Conservation (phyloP, 2,888 invertebrate species). For the Drosophila buzzatii region DNA sequence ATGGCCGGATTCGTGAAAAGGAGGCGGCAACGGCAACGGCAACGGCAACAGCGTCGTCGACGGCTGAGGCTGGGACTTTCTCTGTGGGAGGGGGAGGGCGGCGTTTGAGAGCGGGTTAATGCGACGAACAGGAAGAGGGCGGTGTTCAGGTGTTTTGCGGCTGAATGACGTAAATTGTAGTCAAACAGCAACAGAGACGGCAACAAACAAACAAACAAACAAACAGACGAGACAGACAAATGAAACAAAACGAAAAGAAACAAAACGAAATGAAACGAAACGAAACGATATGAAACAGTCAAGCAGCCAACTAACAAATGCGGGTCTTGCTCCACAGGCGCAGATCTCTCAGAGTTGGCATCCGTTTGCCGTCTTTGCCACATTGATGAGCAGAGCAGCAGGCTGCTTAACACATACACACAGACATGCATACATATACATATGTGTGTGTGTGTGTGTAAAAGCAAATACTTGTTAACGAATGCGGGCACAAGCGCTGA, state of each 20-base stretch:
- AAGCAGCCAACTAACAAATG: constrained; percentile 58
- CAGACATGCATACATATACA: neutral
- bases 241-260: constrained; percentile 34
- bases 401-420: neutral
- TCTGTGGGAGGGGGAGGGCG: no score
- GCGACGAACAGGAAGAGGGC: constrained; percentile 20
- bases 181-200: constrained; percentile 46
- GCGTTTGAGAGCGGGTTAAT: constrained; percentile 6
- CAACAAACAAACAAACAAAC: constrained; percentile 26
- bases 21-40: neutral
- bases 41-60: neutral
- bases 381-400: constrained; percentile 46
- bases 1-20: neutral
- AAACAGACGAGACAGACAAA: constrained; percentile 17
- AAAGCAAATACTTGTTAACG: constrained; percentile 63
- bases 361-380: constrained; percentile 25
- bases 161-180: constrained; percentile 67
- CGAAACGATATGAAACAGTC: constrained; percentile 42
- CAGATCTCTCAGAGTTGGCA: constrained; percentile 24
- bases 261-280: constrained; percentile 35
- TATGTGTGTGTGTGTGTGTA: constrained; percentile 21
- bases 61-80: neutral
- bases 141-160: constrained; percentile 55
- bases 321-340: constrained; percentile 29
- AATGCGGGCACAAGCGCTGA: constrained; percentile 47